phyloP scores from a whole-genome alignment of 2,888 invertebrate genomes.

The Petrolisthes manimaculis region DNA sequence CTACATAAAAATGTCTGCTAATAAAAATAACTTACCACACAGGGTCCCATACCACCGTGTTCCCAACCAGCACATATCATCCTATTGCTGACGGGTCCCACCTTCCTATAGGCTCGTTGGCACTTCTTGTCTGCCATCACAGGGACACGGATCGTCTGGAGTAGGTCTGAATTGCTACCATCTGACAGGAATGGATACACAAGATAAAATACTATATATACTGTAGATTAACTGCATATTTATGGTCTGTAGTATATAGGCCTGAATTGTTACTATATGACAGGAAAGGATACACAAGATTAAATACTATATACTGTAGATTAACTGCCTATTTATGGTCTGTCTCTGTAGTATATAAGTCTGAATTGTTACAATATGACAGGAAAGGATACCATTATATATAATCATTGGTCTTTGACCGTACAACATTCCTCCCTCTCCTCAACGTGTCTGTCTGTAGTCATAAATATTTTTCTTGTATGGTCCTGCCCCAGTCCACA shows the following conservation, averaged over 20 bases:
- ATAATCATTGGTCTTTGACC: too few relatives aligned
- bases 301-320: too few relatives aligned
- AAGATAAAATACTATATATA: too few relatives aligned
- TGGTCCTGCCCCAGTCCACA: neutral
- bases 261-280: too few relatives aligned
- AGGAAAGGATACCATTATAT: too few relatives aligned
- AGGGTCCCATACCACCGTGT: slow-evolving; percentile 60
- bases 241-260: too few relatives aligned
- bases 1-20: neutral
- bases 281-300: too few relatives aligned
- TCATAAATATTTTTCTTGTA: neutral
- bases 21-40: slow-evolving; percentile 45
- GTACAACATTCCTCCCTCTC: too few relatives aligned
- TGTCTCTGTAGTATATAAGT: too few relatives aligned
- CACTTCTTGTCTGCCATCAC: slow-evolving; percentile 60
- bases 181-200: slow-evolving; percentile 26
- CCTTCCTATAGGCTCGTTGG: slow-evolving; percentile 55
- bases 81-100: slow-evolving; percentile 60
- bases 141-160: slow-evolving; percentile 65
- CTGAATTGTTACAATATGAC: too few relatives aligned
- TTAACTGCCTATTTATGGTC: too few relatives aligned
- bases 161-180: slow-evolving; percentile 62
- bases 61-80: slow-evolving; percentile 66
- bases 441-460: neutral
- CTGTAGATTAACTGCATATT: too few relatives aligned